These are phyloP conservation scores for Meta bourneti DNA, from an alignment of 2,888 invertebrate species.

Conservation along the genomic window DNA sequence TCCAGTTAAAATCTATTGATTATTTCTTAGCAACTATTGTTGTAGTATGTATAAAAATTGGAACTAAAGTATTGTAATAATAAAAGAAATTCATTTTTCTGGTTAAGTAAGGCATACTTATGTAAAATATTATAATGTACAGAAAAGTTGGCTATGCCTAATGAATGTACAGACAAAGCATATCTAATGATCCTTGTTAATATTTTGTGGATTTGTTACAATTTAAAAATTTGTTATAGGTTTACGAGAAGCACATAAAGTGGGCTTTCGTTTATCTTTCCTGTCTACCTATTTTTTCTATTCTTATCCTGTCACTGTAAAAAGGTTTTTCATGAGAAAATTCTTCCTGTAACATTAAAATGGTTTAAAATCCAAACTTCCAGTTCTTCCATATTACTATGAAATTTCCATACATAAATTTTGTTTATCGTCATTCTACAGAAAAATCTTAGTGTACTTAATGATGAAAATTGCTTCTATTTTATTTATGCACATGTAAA, in stretches of 20 bases:
- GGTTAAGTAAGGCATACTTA: neutral
- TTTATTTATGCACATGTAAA: neutral
- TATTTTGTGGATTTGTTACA: neutral
- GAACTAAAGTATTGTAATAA: neutral
- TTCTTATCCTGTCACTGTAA: neutral
- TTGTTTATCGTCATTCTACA: neutral
- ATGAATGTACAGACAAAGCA: neutral
- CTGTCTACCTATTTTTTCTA: neutral
- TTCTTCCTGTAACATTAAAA: neutral
- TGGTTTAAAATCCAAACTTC: neutral
- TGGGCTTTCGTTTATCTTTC: neutral
- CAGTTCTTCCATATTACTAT: neutral
- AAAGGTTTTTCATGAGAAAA: neutral
- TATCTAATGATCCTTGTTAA: neutral
- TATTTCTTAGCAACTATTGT: neutral
- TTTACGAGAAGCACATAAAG: neutral
- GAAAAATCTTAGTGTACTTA: neutral
- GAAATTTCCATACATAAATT: neutral
- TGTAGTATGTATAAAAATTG: neutral
- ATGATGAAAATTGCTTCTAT: neutral
- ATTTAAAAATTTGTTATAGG: neutral
- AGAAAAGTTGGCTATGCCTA: neutral
- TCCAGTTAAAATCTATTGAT: neutral
- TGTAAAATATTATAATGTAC: neutral
- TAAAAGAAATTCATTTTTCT: neutral